Evolutionary conservation across 2,797 vertebrate species (phyloP).

Genomic region (Eulemur rubriventer): DNA sequence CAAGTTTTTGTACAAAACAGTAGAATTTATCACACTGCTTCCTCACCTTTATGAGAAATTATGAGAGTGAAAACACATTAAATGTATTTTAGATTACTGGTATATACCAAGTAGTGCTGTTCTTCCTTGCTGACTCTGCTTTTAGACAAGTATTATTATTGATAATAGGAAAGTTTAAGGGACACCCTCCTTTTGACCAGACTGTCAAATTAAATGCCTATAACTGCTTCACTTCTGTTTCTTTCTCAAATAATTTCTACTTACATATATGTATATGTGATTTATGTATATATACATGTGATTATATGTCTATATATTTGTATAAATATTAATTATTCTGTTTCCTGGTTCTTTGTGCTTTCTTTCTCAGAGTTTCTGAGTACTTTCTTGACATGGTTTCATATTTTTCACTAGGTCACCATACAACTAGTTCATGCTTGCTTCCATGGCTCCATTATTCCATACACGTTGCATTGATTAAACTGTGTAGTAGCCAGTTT

Average conservation of each 20-base stretch:
- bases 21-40: neutral
- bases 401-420: neutral
- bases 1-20: slow-evolving; percentile 32
- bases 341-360: neutral
- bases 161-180: neutral
- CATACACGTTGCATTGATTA: neutral
- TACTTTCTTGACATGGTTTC: neutral
- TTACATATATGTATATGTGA: neutral
- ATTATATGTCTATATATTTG: neutral
- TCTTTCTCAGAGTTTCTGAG: neutral
- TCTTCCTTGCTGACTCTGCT: neutral
- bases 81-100: neutral
- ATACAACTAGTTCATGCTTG: neutral
- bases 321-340: neutral
- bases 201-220: neutral
- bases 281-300: neutral
- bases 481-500: neutral
- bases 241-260: neutral
- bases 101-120: neutral
- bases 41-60: neutral
- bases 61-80: neutral
- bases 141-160: neutral
- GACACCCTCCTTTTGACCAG: neutral
- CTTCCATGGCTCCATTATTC: neutral
- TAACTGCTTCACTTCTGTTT: neutral